A percentile compares a stretch with the other conserved stretches of the same genome.
Conservation (phyloP, 37 sponge, comb jelly and placozoan genomes). For the Aphrocallistes beatrix region DNA sequence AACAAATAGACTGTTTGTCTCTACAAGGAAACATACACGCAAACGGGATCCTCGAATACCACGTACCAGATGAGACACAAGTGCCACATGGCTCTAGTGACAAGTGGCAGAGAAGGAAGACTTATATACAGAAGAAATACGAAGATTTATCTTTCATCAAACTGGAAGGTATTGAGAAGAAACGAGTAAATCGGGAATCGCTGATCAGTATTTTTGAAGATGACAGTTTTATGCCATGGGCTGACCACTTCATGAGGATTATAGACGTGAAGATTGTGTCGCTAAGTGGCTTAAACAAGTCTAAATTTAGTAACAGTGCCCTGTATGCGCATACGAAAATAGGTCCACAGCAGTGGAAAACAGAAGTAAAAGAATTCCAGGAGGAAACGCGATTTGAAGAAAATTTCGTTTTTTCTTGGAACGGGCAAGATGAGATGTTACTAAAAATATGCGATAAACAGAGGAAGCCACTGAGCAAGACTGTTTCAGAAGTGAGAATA, state of each 20-base stretch:
- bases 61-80: slow-evolving; percentile 59
- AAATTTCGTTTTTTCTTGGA: slow-evolving; percentile 64
- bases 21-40: slow-evolving; percentile 39
- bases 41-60: slow-evolving; percentile 49
- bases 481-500: not conserved
- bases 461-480: slow-evolving; percentile 45
- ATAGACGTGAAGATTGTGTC: slow-evolving; percentile 42
- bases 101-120: slow-evolving; percentile 49
- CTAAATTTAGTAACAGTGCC: slow-evolving; percentile 51
- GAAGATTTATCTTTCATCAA: slow-evolving; percentile 42
- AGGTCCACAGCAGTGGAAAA: slow-evolving; percentile 50
- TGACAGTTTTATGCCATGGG: not conserved
- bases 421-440: slow-evolving; percentile 41
- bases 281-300: slow-evolving; percentile 33
- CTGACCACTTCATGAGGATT: slow-evolving; percentile 45
- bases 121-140: slow-evolving; percentile 63
- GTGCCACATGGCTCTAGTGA: slow-evolving; percentile 54
- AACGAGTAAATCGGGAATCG: slow-evolving; percentile 37
- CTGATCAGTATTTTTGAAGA: not conserved
- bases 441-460: slow-evolving; percentile 65
- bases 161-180: slow-evolving; percentile 16
- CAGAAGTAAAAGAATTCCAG: slow-evolving; percentile 37
- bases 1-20: slow-evolving; percentile 51
- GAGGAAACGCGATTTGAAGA: slow-evolving; percentile 61
- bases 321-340: slow-evolving; percentile 53